A percentile compares a stretch with the other conserved stretches of the same genome.
Conservation (phyloP, 2,888 invertebrate genomes). For the Malthinus seriepunctatus region DNA sequence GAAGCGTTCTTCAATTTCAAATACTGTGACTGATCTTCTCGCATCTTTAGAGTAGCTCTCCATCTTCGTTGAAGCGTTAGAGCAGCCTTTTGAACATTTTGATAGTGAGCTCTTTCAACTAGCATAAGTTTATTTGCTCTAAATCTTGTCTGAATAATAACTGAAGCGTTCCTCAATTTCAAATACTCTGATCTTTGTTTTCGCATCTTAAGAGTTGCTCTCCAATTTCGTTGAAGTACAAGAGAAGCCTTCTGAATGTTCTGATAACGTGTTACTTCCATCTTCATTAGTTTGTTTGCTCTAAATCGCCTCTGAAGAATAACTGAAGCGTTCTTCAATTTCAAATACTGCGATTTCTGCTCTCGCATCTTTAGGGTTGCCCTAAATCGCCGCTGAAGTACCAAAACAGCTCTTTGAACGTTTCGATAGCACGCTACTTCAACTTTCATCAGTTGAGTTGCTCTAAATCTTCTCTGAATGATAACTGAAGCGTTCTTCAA, state of each 20-base stretch:
- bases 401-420: slow-evolving; percentile 44
- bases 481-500: slow-evolving; percentile 39
- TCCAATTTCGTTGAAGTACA: no score
- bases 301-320: slow-evolving; percentile 33
- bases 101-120: slow-evolving; percentile 44
- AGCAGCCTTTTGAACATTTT: slow-evolving; percentile 46
- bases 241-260: no score
- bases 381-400: slow-evolving; percentile 47
- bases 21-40: slow-evolving; percentile 39
- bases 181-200: neutral
- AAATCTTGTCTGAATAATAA: slow-evolving; percentile 54
- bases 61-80: slow-evolving; percentile 52
- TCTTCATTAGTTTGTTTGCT: slow-evolving; percentile 13
- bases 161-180: slow-evolving; percentile 42
- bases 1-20: slow-evolving; percentile 35
- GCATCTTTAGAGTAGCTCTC: slow-evolving; percentile 17
- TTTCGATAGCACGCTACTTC: slow-evolving; percentile 39
- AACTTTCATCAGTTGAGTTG: slow-evolving; percentile 24
- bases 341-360: slow-evolving; percentile 20
- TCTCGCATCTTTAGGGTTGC: neutral
- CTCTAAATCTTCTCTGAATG: slow-evolving; percentile 42
- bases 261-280: no score
- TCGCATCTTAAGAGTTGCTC: no score
- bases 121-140: slow-evolving; percentile 54
- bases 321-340: slow-evolving; percentile 39